Conservation (phyloP, 2,888 invertebrate genomes). For the Ypsolopha scabrella region DNA sequence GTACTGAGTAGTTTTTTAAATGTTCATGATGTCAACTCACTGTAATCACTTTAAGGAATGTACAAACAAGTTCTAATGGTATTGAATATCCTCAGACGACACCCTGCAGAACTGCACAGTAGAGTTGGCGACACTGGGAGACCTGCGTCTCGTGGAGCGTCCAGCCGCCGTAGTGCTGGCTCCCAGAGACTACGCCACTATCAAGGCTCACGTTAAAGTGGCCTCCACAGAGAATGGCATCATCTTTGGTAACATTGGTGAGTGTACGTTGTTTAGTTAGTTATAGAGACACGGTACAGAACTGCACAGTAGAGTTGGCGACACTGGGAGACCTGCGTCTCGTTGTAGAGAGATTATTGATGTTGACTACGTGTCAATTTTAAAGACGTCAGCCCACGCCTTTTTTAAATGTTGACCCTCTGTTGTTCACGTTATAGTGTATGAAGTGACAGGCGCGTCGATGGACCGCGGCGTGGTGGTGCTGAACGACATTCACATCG, state of each 20-base stretch:
- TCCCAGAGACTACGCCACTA: constrained; percentile 97
- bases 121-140: constrained; percentile 97
- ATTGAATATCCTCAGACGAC: constrained; percentile 70
- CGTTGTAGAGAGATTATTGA: constrained; percentile 80
- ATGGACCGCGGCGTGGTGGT: constrained; percentile 98
- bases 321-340: constrained; percentile 97
- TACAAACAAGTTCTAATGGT: neutral
- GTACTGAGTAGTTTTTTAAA: too few relatives aligned
- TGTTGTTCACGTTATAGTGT: constrained; percentile 71
- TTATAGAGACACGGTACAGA: constrained; percentile 99
- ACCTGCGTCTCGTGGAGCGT: constrained; percentile 97
- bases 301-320: constrained; percentile 97
- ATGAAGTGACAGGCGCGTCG: constrained; percentile 93
- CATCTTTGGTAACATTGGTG: constrained; percentile 98
- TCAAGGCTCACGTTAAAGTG: constrained; percentile 99
- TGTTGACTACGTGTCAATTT: too few relatives aligned
- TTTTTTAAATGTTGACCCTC: too few relatives aligned
- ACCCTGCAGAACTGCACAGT: constrained; percentile 98
- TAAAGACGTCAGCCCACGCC: too few relatives aligned
- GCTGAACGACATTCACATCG: constrained; percentile 98
- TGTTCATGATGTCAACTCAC: too few relatives aligned
- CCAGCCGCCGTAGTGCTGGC: constrained; percentile 96
- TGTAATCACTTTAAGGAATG: too few relatives aligned
- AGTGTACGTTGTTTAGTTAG: constrained; percentile 13
- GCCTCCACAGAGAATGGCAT: constrained; percentile 99